A percentile compares a stretch with the other conserved stretches of the same genome.
phyloP scores from a whole-genome alignment of 1,140 invertebrate species.

The Nephila pilipes region DNA sequence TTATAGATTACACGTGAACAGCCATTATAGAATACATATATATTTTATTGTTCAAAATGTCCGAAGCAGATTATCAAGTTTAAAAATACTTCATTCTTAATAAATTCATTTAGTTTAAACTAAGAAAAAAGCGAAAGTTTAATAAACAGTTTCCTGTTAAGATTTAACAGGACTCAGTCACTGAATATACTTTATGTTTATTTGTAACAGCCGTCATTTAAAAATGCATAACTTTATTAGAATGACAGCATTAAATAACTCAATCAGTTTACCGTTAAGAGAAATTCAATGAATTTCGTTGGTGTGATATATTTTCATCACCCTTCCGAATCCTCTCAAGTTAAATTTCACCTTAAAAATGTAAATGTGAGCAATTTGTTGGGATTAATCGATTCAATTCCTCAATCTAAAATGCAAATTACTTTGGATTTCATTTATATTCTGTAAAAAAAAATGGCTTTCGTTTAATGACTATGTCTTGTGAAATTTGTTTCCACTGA shows the following conservation, averaged over 20 bases:
- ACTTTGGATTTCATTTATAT: background rate
- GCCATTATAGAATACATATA: background rate
- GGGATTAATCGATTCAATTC: background rate
- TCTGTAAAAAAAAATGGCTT: background rate
- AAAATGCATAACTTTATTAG: background rate
- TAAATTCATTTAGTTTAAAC: background rate
- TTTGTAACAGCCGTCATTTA: background rate
- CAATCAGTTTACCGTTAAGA: background rate
- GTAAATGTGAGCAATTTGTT: background rate
- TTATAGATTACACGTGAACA: background rate
- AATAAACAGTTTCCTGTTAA: background rate
- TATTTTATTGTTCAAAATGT: background rate
- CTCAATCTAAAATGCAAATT: conserved; percentile 11
- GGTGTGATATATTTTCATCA: background rate
- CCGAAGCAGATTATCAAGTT: background rate
- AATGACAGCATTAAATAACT: background rate
- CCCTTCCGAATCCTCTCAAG: background rate
- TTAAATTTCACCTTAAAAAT: background rate
- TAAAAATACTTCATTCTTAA: background rate
- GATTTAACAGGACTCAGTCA: background rate
- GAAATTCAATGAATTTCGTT: background rate
- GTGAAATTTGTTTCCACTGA: background rate
- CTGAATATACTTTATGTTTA: background rate
- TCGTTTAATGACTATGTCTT: background rate
- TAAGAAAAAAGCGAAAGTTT: background rate